Percentiles rank a stretch among this genome's conserved stretches.
These are phyloP conservation scores for Varanus salvator DNA, from an alignment of 2,113 vertebrate genomes.

Conservation along the genomic window DNA sequence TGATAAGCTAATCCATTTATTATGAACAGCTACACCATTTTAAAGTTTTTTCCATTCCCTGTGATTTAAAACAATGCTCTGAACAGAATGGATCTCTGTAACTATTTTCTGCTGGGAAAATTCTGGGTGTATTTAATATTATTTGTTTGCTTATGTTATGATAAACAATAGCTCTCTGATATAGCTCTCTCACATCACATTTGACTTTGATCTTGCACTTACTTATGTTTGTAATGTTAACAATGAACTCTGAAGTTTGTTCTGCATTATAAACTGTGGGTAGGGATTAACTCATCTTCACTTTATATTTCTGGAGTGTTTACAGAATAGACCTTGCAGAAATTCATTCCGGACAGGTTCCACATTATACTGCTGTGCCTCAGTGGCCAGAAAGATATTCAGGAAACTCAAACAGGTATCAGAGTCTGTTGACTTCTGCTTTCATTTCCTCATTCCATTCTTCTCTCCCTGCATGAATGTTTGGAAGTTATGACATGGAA, in stretches of 20 bases:
- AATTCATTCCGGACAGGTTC: not conserved
- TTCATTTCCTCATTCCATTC: not conserved
- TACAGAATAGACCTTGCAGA: not conserved
- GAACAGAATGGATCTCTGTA: not conserved
- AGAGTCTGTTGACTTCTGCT: not conserved
- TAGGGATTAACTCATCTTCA: not conserved
- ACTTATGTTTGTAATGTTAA: not conserved
- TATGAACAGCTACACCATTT: not conserved
- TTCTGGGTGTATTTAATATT: not conserved
- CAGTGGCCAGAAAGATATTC: not conserved
- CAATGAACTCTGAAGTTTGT: not conserved
- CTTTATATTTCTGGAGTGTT: not conserved
- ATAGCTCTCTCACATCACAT: no score
- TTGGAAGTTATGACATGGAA: constrained; percentile 5
- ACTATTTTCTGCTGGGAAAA: not conserved
- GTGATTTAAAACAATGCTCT: not conserved
- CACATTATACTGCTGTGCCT: not conserved
- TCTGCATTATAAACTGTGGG: not conserved
- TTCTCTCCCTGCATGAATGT: no score
- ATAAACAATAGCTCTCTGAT: no score
- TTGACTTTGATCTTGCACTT: not conserved
- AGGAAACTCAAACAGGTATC: not conserved
- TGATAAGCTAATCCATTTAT: not conserved
- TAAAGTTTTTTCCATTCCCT: not conserved
- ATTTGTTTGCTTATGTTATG: no score